A percentile compares a stretch with the other conserved stretches of the same genome.
Evolutionary conservation across 2,888 invertebrate genomes (phyloP).

Genomic region (Deilephila porcellus): DNA sequence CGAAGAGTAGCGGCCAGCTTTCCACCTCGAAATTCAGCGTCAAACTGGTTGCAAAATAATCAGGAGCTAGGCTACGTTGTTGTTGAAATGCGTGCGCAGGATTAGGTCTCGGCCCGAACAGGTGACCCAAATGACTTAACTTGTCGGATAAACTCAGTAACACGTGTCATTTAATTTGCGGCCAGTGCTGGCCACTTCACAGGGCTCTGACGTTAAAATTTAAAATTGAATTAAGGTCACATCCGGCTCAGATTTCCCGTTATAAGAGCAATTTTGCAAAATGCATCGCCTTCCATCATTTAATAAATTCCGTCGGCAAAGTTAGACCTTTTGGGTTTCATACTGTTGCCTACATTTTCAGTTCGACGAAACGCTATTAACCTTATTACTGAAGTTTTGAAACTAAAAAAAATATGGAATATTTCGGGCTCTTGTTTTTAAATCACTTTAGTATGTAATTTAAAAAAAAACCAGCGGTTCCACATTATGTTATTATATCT

Average conservation of each 20-base stretch:
- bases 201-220: neutral
- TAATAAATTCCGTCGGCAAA: neutral
- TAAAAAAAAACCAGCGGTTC: no score
- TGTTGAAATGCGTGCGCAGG: conserved; percentile 17
- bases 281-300: neutral
- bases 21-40: neutral
- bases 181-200: neutral
- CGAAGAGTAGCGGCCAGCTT: neutral
- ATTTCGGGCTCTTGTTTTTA: no score
- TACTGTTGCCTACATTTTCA: neutral
- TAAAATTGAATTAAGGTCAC: neutral
- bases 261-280: conserved; percentile 2
- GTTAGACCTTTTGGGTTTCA: neutral
- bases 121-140: neutral
- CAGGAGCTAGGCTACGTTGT: no score
- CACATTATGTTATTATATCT: no score
- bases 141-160: neutral
- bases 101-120: neutral
- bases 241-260: neutral
- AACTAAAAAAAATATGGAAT: no score
- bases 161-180: conserved; percentile 12
- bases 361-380: neutral
- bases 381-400: no score
- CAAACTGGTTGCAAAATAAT: neutral
- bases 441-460: no score